Base-by-base conservation (phyloP, 2,113 vertebrate species). In the Sitta europaea region DNA sequence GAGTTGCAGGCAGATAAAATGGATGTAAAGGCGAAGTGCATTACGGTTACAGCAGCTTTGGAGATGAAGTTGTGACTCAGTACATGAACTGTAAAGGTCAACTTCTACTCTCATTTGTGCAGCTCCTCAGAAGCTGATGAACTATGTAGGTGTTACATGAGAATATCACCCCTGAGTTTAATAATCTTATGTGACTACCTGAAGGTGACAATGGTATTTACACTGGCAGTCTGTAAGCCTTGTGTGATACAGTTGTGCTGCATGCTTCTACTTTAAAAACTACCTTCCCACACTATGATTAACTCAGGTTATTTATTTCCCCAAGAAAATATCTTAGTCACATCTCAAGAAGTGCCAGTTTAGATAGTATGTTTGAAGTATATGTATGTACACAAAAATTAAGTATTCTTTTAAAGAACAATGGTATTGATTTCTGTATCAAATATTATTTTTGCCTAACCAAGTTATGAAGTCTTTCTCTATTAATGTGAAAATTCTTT, bases 1-100 rank as follows among this genome's bases (percentile, higher is more conserved):
- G 86, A 94, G 53, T 5, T 48, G 91, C 42, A 25, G 87, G 75
- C 78, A 95, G 96, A 96, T 93, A 95, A 94, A 96, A 79, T 73
- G 93, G 91, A 95, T 73, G 85, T 70, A 88, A 93, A 96, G 84
- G 84, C n/a, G 3, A 92, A 90, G 90, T 67, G 78, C 81, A 51
- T 83, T 73, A 58, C 0, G 0, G 73, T 93, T 95, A 62, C 79
- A 55, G 80, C 81, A 83, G 93, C 75, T 92, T 62, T 71, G 11
- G 27, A 83, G 85, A 58, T 67, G 93, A 68, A 86, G 78, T 16
- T 77, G 88, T 88, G 93, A 85, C 78, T 96, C 93, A 58, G 51
- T 31, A 13, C 6, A 29, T 33, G 62, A 61, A 90, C 35, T 62
- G 54, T 59, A 87, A 94, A 97, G 85, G 92, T 96, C 91, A 92